phyloP scores from a whole-genome alignment of 2,113 vertebrate genomes.

The Copsychus sechellarum region DNA sequence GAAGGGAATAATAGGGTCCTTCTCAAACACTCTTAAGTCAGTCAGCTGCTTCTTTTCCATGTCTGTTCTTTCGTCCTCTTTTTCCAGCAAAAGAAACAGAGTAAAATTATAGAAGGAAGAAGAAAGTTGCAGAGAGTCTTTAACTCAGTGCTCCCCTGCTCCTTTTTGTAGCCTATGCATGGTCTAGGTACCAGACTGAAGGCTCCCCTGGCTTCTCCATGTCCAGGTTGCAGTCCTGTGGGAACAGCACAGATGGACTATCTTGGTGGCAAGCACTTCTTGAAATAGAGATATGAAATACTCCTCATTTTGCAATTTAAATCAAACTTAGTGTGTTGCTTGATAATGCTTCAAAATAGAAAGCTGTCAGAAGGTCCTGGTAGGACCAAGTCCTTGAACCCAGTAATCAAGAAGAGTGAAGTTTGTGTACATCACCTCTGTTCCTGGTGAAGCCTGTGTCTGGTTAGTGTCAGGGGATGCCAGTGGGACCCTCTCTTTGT shows the following conservation, averaged over 20 bases:
- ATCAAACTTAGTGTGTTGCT: neutral
- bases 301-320: neutral
- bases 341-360: neutral
- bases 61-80: neutral
- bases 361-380: neutral
- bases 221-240: neutral
- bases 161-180: neutral
- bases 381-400: neutral
- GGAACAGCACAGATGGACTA: rapidly evolving
- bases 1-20: neutral
- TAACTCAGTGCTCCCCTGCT: neutral
- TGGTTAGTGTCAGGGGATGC: neutral
- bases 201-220: neutral
- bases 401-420: neutral
- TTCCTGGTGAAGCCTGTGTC: neutral
- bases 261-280: neutral
- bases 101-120: neutral
- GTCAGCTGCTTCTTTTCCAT: neutral
- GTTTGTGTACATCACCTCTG: constrained; percentile 1
- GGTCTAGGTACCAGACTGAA: neutral
- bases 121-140: neutral
- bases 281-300: neutral
- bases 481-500: neutral
- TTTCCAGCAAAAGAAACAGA: neutral
- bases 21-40: neutral